phyloP scores from a whole-genome alignment of 1,140 invertebrate species.

The Ectropis grisescens region DNA sequence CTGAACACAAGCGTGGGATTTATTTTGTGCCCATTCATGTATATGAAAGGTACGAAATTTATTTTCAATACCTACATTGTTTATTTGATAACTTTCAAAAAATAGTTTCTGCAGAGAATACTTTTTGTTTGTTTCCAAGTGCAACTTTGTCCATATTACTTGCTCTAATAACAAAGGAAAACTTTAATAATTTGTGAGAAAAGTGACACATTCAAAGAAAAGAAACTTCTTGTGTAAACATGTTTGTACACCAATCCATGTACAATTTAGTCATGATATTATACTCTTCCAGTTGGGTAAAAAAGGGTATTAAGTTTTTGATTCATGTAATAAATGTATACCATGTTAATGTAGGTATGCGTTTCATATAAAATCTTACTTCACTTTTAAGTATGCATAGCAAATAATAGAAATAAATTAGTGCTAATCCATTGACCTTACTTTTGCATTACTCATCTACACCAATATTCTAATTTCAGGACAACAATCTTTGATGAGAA shows the following conservation, averaged over 20 bases:
- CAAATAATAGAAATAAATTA: too few relatives aligned
- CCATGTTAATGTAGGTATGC: too few relatives aligned
- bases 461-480: slow-evolving; percentile 18
- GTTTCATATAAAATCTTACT: not conserved
- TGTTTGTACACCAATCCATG: too few relatives aligned
- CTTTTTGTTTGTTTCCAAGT: not conserved
- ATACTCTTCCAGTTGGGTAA: too few relatives aligned
- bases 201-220: too few relatives aligned
- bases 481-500: slow-evolving; percentile 48
- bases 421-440: slow-evolving; percentile 1
- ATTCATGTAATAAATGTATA: too few relatives aligned
- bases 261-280: too few relatives aligned
- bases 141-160: too few relatives aligned
- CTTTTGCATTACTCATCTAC: slow-evolving; percentile 1
- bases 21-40: slow-evolving; percentile 35
- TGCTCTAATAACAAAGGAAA: too few relatives aligned
- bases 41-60: slow-evolving; percentile 29
- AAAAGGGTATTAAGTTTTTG: too few relatives aligned
- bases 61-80: not conserved
- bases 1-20: slow-evolving; percentile 16
- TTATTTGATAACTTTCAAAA: not conserved
- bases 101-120: not conserved
- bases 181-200: too few relatives aligned
- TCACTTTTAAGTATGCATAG: not conserved
- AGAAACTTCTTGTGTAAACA: too few relatives aligned